phyloP scores from a whole-genome alignment of 64 coral and sea anemone genomes.

The Cladopsammia gracilis region DNA sequence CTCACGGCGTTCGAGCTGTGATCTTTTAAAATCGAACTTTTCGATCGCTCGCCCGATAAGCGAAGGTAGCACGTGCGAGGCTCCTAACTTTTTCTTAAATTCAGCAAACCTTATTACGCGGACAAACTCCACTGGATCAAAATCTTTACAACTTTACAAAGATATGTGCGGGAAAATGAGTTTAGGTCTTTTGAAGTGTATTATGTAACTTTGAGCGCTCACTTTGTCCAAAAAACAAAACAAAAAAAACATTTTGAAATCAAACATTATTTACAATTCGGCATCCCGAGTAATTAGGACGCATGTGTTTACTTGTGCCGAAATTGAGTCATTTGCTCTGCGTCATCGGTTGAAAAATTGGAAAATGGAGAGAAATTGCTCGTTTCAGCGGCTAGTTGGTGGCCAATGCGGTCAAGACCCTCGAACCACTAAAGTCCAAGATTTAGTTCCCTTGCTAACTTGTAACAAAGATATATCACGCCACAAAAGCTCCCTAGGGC shows the following conservation, averaged over 20 bases:
- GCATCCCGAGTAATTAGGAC: no score
- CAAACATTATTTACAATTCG: no score
- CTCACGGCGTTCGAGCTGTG: neutral
- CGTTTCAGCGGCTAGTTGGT: neutral
- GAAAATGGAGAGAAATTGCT: constrained; percentile 5
- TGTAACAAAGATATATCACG: constrained; percentile 45
- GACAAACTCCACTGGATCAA: neutral
- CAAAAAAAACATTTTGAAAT: no score
- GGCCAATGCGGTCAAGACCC: neutral
- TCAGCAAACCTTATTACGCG: neutral
- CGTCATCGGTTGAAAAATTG: neutral
- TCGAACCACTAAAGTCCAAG: neutral
- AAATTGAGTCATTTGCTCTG: no score
- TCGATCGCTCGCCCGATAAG: constrained; percentile 27
- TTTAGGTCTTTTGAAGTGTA: constrained; percentile 11
- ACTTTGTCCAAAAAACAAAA: no score
- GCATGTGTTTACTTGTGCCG: no score
- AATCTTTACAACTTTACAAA: constrained; percentile 17
- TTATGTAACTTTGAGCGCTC: no score
- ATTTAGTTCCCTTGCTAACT: constrained; percentile 29
- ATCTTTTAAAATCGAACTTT: constrained; percentile 2
- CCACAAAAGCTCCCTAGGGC: constrained; percentile 47
- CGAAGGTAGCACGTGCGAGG: constrained; percentile 30
- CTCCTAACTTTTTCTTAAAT: constrained; percentile 6
- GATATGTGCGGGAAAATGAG: constrained; percentile 5